phyloP scores from a whole-genome alignment of 2,888 invertebrate genomes.

The Watsonalla cultraria region DNA sequence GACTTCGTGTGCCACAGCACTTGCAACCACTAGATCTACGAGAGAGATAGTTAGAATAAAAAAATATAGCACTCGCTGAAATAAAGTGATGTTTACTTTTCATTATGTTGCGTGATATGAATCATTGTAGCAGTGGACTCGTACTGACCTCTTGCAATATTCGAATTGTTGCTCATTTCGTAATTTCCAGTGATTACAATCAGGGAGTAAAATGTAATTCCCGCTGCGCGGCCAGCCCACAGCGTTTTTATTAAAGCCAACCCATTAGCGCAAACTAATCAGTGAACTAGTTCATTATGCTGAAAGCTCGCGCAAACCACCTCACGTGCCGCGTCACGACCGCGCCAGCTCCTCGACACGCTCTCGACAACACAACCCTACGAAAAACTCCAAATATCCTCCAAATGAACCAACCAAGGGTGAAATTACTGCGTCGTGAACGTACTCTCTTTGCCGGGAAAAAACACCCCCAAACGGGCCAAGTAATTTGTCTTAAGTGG shows the following conservation, averaged over 20 bases:
- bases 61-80: too few relatives aligned
- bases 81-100: too few relatives aligned
- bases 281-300: constrained; percentile 13
- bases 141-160: too few relatives aligned
- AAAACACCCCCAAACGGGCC: constrained; percentile 46
- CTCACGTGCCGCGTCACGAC: neutral
- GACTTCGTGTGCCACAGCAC: too few relatives aligned
- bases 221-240: neutral
- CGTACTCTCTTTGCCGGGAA: constrained; percentile 20
- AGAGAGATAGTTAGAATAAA: too few relatives aligned
- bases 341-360: constrained; percentile 1
- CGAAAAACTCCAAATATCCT: constrained; percentile 1
- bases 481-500: constrained; percentile 70
- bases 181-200: neutral
- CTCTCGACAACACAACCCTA: neutral
- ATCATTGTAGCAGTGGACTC: too few relatives aligned
- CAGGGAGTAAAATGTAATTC: neutral
- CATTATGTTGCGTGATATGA: too few relatives aligned
- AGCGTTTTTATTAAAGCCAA: neutral
- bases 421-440: constrained; percentile 46
- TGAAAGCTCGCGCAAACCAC: constrained; percentile 10
- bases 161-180: too few relatives aligned
- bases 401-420: constrained; percentile 43
- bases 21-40: too few relatives aligned
- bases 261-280: constrained; percentile 13